Evolutionary conservation across 2,797 vertebrate genomes (phyloP), one percentile per base, ranked within the genome.

Genomic region (Podargus strigoides): DNA sequence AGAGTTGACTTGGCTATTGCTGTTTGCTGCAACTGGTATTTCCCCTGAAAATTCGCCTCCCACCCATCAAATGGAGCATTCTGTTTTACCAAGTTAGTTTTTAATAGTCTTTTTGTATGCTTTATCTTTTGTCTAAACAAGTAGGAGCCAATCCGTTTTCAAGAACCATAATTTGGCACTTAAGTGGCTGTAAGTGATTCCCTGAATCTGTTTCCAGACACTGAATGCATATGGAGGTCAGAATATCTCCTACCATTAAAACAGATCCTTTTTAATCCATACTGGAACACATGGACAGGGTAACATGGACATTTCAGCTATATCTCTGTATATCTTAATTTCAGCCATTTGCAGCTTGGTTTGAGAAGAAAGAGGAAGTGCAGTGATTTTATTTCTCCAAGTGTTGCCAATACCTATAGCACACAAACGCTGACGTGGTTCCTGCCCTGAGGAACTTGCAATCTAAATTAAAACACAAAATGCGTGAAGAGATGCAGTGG

Each of bases 1-100:
- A 86, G 88, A 95, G 66, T 50, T 96, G 95, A 82, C 91, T 96
- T 95, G 94, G 94, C 91, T 95, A 76, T 79, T 96, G 79, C 87
- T 95, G 62, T 70, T 84, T 66, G 55, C 80, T 76, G 59, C 69
- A 84, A 63, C 83, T 84, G 85, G 87, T 95, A 63, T 96, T 96
- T 96, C 87, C 92, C 77, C 85, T 64, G 85, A 92, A 95, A 94
- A 95, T 74, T 90, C 87, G 66, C 64, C 64, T 83, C 80, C 83
- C 37, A 78, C 55, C 69, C 20, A 23, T 88, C 89, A 92, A 84
- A 81, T 39, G 69, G 67, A 84, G 63, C 46, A 6, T 66, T 84
- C 87, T 59, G 52, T 60, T 94, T 67, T 23, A 84, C 79, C 52
- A 46, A 84, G 73, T 47, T 53, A 59, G 27, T 24, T 46, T 93